Evolutionary conservation across 1,140 invertebrate species (phyloP), one percentile per base, ranked within the genome.

Genomic region (Lepidurus packardi): DNA sequence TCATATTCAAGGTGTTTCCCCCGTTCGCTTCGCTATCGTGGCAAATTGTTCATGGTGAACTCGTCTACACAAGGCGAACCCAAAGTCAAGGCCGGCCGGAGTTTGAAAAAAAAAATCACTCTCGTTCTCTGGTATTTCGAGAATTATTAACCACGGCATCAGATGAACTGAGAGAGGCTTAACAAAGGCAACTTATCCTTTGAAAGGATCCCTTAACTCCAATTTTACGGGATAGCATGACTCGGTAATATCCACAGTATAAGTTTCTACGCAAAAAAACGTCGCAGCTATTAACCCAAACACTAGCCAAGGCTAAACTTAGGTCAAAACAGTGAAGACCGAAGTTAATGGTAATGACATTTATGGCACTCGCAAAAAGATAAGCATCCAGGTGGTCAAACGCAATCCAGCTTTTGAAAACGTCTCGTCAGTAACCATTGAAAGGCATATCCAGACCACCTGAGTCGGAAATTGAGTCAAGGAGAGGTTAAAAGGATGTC

Each of bases 401-500:
- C 16, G 16, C 6, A 65, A n/a, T 7, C 16, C 53, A 65, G 53
- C 53, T 13, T 34, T 34, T 65, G 53, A 65, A 65, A 65, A 13
- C 21, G 53, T 13, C 7, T 65, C 34, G 34, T 13, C 53, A 65
- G 53, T 65, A 65, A 65, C 53, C 21, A 65, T 65, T 16, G 16
- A 65, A 65, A 65, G 21, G 53, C 21, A n/a, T 34, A 34, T 34
- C 16, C 16, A 65, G 53, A 65, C 53, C 53, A 65, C 53, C 53
- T 65, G 53, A 21, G 53, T 65, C 53, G 53, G 53, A 65, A 65
- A 65, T 21, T 65, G 53, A 65, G 53, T 65, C 53, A 65, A 65
- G 53, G 53, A 65, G 53, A 65, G 53, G 53, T 65, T 65, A 65
- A 65, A 65, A 65, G 53, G 53, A 65, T 65, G 13, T 65, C 53